A percentile compares a stretch with the other conserved stretches of the same genome.
Conservation (phyloP, 2,888 invertebrate genomes). For the Xanthorhoe designata region DNA sequence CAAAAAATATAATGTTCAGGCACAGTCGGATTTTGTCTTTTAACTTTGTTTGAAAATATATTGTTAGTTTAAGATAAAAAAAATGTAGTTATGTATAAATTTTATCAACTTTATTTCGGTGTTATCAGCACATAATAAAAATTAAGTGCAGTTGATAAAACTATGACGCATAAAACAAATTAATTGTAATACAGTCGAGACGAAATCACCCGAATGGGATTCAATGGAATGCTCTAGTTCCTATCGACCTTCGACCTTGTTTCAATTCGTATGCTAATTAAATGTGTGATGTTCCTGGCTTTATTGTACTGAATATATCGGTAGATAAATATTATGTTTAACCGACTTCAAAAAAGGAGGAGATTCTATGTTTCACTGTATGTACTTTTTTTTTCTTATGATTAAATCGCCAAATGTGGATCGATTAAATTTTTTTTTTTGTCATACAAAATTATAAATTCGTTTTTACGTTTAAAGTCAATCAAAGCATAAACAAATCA, state of each 20-base stretch:
- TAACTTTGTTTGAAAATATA: too few species aligned
- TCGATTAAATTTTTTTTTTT: too few species aligned
- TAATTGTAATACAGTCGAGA: not conserved
- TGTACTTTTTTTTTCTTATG: too few species aligned
- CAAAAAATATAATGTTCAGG: too few species aligned
- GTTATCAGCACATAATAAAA: slow-evolving; percentile 6
- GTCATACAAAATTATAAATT: too few species aligned
- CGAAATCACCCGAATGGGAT: slow-evolving; percentile 14
- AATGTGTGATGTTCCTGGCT: not conserved
- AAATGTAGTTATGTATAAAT: not conserved
- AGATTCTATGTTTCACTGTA: too few species aligned
- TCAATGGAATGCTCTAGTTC: slow-evolving; percentile 1
- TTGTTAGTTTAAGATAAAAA: not conserved
- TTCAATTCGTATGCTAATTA: slow-evolving; percentile 14
- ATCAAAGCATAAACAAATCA: not conserved
- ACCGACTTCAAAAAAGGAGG: too few species aligned
- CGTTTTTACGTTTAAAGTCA: too few species aligned
- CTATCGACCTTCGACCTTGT: slow-evolving; percentile 17
- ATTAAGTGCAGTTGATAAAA: slow-evolving; percentile 10
- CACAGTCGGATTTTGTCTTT: too few species aligned
- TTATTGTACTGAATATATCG: too few species aligned
- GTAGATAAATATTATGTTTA: too few species aligned
- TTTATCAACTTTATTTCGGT: not conserved
- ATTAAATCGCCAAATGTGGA: too few species aligned
- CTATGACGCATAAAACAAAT: slow-evolving; percentile 11